phyloP scores from a whole-genome alignment of 2,113 vertebrate species.

The Melanotaenia duboulayi region DNA sequence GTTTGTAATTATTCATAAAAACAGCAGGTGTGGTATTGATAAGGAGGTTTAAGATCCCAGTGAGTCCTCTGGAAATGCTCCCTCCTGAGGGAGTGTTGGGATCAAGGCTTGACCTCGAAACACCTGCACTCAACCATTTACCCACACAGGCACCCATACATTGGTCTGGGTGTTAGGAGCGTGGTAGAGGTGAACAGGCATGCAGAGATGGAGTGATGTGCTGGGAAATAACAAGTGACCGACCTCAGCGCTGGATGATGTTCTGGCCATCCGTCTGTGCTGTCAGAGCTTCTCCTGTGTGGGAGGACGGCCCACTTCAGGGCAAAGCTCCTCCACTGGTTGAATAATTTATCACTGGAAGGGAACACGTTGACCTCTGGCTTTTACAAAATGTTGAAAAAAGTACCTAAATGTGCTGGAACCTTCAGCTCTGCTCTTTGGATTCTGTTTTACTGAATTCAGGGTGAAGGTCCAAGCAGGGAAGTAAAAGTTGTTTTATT shows the following conservation, averaged over 20 bases:
- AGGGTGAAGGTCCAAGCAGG: background rate
- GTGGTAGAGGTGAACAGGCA: background rate
- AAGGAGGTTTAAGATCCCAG: slow-evolving; percentile 18
- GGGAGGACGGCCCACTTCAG: slow-evolving; percentile 15
- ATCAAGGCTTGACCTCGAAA: background rate
- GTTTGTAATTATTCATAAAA: background rate
- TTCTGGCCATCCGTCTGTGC: slow-evolving; percentile 21
- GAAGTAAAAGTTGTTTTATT: background rate
- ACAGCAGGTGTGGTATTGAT: background rate
- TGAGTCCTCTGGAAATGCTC: background rate
- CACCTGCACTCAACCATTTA: background rate
- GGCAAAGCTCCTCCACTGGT: background rate
- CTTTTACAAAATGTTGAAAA: background rate
- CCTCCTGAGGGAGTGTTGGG: background rate
- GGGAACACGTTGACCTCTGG: slow-evolving; percentile 13
- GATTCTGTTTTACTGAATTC: too few species aligned
- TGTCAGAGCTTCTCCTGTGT: slow-evolving; percentile 26
- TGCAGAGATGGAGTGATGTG: background rate
- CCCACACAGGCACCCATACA: background rate
- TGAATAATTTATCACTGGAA: slow-evolving; percentile 32
- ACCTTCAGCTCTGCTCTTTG: too few species aligned
- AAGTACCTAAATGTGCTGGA: background rate
- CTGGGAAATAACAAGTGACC: slow-evolving; percentile 38
- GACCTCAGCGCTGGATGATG: slow-evolving; percentile 38
- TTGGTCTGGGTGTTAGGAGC: background rate